Conservation (phyloP, 2,113 vertebrate genomes). For the Barbus barbus region DNA sequence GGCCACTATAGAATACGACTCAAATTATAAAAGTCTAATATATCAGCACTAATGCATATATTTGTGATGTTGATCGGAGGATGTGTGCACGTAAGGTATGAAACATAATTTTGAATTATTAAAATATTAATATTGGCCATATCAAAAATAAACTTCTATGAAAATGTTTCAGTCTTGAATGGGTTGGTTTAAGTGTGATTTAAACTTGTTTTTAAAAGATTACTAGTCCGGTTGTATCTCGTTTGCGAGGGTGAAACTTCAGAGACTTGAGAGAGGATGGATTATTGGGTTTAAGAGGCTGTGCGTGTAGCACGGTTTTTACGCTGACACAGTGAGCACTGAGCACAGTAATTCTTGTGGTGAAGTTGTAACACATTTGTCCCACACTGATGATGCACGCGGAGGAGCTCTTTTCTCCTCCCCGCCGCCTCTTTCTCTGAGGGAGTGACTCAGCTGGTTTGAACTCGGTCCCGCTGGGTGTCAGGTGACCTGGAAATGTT, state of each 20-base stretch:
- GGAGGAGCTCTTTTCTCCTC: slow-evolving; percentile 1
- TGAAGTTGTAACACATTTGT: slow-evolving; percentile 44
- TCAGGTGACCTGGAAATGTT: slow-evolving; percentile 20
- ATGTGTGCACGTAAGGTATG: neutral
- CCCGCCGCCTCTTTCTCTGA: slow-evolving; percentile 30
- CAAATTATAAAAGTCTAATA: neutral
- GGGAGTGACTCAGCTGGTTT: slow-evolving; percentile 48
- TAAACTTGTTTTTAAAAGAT: neutral
- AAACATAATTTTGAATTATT: too few species aligned
- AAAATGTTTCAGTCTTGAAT: neutral
- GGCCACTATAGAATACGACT: neutral
- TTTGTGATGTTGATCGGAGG: neutral
- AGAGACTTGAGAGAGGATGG: neutral
- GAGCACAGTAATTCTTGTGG: slow-evolving; percentile 48
- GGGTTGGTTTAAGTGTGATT: neutral
- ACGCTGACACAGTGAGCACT: slow-evolving; percentile 30
- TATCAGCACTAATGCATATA: neutral
- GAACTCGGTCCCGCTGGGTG: neutral
- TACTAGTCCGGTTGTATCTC: neutral
- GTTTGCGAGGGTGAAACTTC: neutral
- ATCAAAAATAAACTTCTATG: neutral
- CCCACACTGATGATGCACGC: slow-evolving; percentile 18
- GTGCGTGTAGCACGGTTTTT: neutral
- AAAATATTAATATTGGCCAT: neutral
- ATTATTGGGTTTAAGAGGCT: neutral